A percentile compares a stretch with the other conserved stretches of the same genome.
Conservation (phyloP, 2,113 vertebrate genomes). For the Arvicanthis niloticus region DNA sequence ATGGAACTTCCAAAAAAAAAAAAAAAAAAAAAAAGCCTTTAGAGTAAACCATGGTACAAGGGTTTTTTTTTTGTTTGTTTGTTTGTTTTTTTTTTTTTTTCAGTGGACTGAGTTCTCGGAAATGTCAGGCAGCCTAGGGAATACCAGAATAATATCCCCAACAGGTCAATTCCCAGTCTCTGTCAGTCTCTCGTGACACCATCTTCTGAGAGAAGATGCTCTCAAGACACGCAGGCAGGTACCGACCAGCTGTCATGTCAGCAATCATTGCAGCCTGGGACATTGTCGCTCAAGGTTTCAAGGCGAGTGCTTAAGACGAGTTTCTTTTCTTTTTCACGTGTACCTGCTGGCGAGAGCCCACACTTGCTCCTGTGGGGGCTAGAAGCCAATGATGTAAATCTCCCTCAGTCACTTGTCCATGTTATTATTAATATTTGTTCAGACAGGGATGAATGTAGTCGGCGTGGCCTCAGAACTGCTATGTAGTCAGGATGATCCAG, state of each 20-base stretch:
- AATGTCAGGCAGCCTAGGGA: conserved; percentile 71
- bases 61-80: not conserved
- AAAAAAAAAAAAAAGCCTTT: not conserved
- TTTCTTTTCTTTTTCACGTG: not conserved
- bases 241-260: not conserved
- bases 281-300: not conserved
- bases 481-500: too few relatives aligned
- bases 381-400: not conserved
- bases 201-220: conserved; percentile 16
- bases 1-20: not conserved
- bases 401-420: not conserved
- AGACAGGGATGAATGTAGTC: too few relatives aligned
- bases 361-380: too few relatives aligned
- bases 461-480: not conserved
- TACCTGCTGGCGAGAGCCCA: not conserved
- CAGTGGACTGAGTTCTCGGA: conserved; percentile 63
- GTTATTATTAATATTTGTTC: not conserved
- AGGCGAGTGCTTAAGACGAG: not conserved
- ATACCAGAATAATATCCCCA: conserved; percentile 70
- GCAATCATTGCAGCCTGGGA: not conserved
- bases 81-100: not conserved
- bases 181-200: conserved; percentile 56
- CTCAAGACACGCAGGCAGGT: not conserved
- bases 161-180: conserved; percentile 66
- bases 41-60: not conserved